Evolutionary conservation across 2,113 vertebrate genomes (phyloP), one percentile per base, ranked within the genome.

Genomic region (Python bivittatus): DNA sequence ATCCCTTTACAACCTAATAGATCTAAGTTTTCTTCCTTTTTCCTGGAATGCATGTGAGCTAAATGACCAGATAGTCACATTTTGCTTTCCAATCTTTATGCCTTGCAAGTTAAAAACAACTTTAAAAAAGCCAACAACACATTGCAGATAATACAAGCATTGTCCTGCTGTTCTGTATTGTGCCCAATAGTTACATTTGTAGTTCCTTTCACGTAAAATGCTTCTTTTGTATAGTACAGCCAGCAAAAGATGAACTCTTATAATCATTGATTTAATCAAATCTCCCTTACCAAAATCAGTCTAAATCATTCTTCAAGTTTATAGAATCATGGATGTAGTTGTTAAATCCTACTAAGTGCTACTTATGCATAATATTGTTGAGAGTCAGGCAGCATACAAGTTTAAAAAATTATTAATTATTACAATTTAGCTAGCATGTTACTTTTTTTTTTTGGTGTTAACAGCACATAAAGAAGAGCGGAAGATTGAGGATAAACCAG

Each of bases 391-490:
- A 42, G 72, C 33, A 42, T 42, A 3, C 6, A 1, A 79, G 17
- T 79, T 79, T 23, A 79, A 79, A 42, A 42, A 22, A 23, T 54
- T 17, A 12, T 25, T 22, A 53, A 91, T 60, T 60, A 15, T 57
- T 6, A 29, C 56, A 48, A 44, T 58, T 60, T 86, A 20, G 48
- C 42, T 57, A 60, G 29, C 44, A 6, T 38, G 57, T 91, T 91
- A 25, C 52, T 86, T 53, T 92, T 9, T 95, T 79, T 79, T 88
- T 7, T 94, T 96, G 33, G 33, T 79, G 33, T 96, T 93, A 89
- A 92, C 88, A 98, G 97, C 97, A 48, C 72, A 94, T 44, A 98
- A 97, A 89, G 97, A 97, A 9, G 97, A 98, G 53, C 96, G 94
- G 10, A 97, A 95, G 22, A 61, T 17, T 0, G 97, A 98, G 88